A percentile compares a stretch with the other conserved stretches of the same genome.
Evolutionary conservation across 2,797 vertebrate genomes (phyloP).

Genomic region (Clarias platycephalus): DNA sequence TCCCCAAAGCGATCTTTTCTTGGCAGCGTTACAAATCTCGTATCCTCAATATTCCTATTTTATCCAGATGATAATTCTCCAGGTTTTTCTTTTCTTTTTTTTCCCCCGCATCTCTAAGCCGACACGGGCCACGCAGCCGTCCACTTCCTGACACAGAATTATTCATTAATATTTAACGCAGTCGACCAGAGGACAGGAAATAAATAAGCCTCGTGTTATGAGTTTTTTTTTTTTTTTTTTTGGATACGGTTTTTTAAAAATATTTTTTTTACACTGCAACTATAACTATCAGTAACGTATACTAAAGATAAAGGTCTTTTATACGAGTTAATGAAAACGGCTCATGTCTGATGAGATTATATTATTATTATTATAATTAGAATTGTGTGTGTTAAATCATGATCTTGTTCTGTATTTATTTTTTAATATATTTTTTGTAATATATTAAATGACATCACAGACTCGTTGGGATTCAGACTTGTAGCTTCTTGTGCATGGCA

Average conservation of each 20-base stretch:
- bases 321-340: neutral
- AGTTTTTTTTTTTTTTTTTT: neutral
- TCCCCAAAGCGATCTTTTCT: conserved; percentile 34
- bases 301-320: neutral
- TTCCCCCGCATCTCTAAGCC: neutral
- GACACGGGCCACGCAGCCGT: conserved; percentile 26
- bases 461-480: neutral
- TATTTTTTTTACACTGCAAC: neutral
- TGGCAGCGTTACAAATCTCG: conserved; percentile 21
- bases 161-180: conserved; percentile 24
- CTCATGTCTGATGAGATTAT: neutral
- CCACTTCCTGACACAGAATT: conserved; percentile 11
- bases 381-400: neutral
- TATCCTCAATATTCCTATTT: conserved; percentile 21
- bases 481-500: conserved; percentile 3
- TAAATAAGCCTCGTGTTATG: conserved; percentile 15
- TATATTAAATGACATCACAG: neutral
- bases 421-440: neutral
- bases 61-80: conserved; percentile 26
- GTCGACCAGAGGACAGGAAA: conserved; percentile 9
- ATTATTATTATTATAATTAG: neutral
- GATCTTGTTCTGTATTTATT: neutral
- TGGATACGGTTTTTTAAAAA: too few relatives aligned
- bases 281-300: neutral
- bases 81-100: neutral